Evolutionary conservation across 2,888 invertebrate genomes (phyloP), one percentile per base, ranked within the genome.

Genomic region (Ptychoptera contaminata): DNA sequence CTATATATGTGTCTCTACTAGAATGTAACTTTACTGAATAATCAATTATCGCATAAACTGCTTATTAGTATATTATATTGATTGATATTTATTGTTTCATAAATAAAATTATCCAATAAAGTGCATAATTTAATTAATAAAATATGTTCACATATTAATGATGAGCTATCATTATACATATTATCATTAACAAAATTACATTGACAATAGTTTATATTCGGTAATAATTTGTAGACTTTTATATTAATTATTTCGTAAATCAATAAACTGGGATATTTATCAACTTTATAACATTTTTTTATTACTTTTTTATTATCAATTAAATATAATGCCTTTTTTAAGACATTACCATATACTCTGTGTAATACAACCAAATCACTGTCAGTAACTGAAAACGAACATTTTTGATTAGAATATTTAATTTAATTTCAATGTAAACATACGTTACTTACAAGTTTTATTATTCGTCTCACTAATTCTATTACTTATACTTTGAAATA

Each of bases 1-100:
- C 2, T n/a, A 9, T 32, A 32, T n/a, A 32, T 11, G 32, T 32
- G n/a, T 32, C n/a, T 32, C 8, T 11, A n/a, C 9, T 11, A 11
- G 4, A 7, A 11, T 9, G 2, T 32, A 7, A n/a, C 32, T 32
- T 32, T 32, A 7, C 9, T n/a, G n/a, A n/a, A n/a, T n/a, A n/a
- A n/a, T 11, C 3, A 32, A 32, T 32, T 32, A 11, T 32, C 32
- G 8, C 9, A 32, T 7, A 32, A 32, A 32, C 11, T n/a, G 8
- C 8, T 32, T n/a, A 32, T 32, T 11, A 11, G 3, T 43, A 30
- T 49, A 51, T 14, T 49, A 48, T 16, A 23, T 7, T 23, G 23
- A 5, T 23, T 7, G 3, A 23, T 23, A 23, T 23, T 31, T 15
- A 15, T 37, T 43, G 32, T 32, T 32, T 32, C n/a, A 32, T 11